phyloP scores from a whole-genome alignment of 2,888 invertebrate species.

The Aquatica leii region DNA sequence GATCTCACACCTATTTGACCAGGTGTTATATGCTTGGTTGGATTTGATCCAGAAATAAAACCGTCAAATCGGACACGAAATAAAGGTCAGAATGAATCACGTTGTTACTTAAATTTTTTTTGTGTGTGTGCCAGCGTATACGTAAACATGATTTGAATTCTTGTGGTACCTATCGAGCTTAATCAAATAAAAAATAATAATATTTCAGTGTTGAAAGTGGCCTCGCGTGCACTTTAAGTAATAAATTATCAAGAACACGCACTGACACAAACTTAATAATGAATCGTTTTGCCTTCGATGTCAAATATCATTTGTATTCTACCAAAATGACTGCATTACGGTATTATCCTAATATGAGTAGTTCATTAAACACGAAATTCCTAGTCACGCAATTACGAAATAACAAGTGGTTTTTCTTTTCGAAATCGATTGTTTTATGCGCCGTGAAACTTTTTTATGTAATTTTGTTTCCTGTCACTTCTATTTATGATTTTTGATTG shows the following conservation, averaged over 20 bases:
- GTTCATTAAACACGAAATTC: conserved; percentile 24
- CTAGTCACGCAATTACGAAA: conserved; percentile 17
- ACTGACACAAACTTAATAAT: conserved; percentile 49
- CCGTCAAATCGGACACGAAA: conserved; percentile 35
- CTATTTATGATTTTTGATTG: neutral
- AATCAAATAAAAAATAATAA: conserved; percentile 28
- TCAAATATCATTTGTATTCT: conserved; percentile 51
- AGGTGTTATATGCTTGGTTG: conserved; percentile 46
- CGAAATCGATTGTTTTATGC: neutral
- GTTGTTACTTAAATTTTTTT: too few relatives aligned
- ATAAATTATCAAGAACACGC: conserved; percentile 52
- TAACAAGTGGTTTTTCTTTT: conserved; percentile 13
- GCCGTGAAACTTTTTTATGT: neutral
- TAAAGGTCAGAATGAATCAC: conserved; percentile 28
- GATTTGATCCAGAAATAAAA: conserved; percentile 44
- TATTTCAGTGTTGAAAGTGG: conserved; percentile 35
- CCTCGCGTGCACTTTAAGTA: conserved; percentile 48
- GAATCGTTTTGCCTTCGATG: conserved; percentile 52
- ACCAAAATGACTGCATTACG: conserved; percentile 27
- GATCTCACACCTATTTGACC: conserved; percentile 47
- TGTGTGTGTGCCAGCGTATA: too few relatives aligned
- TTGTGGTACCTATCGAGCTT: neutral
- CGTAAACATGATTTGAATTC: too few relatives aligned
- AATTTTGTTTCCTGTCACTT: neutral
- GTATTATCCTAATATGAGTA: conserved; percentile 24